Base-by-base conservation (phyloP, 2,113 vertebrate genomes). In the Ciconia stormi region DNA sequence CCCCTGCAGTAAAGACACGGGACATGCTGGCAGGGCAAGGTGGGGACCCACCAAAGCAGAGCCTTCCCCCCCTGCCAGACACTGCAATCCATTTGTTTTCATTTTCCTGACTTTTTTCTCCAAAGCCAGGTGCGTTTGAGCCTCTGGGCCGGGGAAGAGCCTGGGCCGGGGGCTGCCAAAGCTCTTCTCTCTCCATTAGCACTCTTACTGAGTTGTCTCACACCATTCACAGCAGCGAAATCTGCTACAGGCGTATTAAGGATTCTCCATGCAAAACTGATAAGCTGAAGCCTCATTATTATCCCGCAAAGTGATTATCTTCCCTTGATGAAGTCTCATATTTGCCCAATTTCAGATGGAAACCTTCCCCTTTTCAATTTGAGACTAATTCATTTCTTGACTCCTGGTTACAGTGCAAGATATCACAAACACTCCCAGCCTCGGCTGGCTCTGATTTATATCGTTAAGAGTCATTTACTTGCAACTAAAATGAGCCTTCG, bases 391-490 rank as follows among this genome's bases (percentile, higher is more conserved):
- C 96, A 86, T 98, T 98, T 93, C 96, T 95, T 96, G 96, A 97
- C 95, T 97, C 94, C 95, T 90, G 95, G 92, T 97, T 98, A 96
- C 94, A 96, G 96, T 90, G 95, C 97, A 97, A 93, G 97, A 94
- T 96, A 97, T 82, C 95, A 96, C 94, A 96, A 97, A 96, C 73
- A 86, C 56, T 95, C 89, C 92, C 74, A 47, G 92, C 92, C 90
- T 87, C 27, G 25, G 66, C 93, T 93, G 87, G 55, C 94, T 95
- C 96, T 97, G 97, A 98, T 97, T 97, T 97, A 96, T 97, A 96
- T 96, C 92, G 95, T 97, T 98, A 97, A 92, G 97, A 97, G 96
- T 97, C 94, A 91, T 97, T 98, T 98, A 96, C 94, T 97, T 74
- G 96, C 96, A 97, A 98, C 97, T 98, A 97, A 97, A 97, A 97